Conservation (phyloP, 2,113 vertebrate species). For the Scopus umbretta region DNA sequence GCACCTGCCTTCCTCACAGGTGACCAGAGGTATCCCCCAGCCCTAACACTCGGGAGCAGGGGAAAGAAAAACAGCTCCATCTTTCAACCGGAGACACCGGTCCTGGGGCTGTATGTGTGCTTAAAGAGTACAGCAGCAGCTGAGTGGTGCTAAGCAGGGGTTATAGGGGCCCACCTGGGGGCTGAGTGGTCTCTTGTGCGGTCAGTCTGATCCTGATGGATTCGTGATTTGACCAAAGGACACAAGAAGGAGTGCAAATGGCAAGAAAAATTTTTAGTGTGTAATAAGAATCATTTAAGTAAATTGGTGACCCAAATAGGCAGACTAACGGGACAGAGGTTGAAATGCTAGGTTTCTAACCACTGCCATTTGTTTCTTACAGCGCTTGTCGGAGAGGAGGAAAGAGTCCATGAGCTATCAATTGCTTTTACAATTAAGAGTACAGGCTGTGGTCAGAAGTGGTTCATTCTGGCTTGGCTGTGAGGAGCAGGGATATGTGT, state of each 20-base stretch:
- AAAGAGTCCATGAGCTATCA: neutral
- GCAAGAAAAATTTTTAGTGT: neutral
- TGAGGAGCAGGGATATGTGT: neutral
- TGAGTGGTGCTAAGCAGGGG: neutral
- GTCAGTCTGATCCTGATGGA: neutral
- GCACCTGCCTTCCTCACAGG: neutral
- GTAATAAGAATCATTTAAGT: neutral
- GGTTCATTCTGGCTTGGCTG: neutral
- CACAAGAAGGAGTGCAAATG: neutral
- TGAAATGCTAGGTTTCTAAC: neutral
- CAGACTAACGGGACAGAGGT: neutral
- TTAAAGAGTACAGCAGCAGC: neutral
- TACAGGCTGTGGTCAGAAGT: neutral
- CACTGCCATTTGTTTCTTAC: neutral
- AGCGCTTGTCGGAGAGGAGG: neutral
- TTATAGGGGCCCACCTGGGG: neutral
- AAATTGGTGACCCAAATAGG: neutral
- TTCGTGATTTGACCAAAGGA: neutral
- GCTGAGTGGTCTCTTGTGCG: neutral
- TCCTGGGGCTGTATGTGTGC: neutral
- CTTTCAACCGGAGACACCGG: neutral
- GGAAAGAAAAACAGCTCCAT: neutral
- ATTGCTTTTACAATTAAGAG: neutral
- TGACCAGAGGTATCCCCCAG: neutral
- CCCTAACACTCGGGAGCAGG: rapidly evolving